Conservation (phyloP, 1,140 invertebrate genomes). For the Bombus sylvicola region DNA sequence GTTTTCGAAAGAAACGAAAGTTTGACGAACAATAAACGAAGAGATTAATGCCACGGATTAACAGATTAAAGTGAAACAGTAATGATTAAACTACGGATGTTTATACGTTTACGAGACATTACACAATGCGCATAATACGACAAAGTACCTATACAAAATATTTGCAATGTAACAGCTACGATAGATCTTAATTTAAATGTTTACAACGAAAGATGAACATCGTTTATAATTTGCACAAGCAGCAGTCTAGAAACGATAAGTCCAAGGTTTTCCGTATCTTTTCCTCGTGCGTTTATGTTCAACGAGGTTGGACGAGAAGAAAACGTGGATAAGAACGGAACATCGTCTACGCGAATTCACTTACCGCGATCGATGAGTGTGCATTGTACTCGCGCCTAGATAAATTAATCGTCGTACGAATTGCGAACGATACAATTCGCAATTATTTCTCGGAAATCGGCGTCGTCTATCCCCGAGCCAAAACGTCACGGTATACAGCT, state of each 20-base stretch:
- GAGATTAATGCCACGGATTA: neutral
- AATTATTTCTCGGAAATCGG: slow-evolving; percentile 30
- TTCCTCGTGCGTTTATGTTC: neutral
- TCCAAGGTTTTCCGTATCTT: neutral
- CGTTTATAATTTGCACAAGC: no score
- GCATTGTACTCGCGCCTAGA: slow-evolving; percentile 22
- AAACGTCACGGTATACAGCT: slow-evolving; percentile 6
- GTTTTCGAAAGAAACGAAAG: neutral
- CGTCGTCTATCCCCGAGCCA: neutral
- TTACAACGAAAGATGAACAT: no score
- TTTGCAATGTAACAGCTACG: no score
- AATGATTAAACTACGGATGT: neutral
- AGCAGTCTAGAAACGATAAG: no score
- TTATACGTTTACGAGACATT: neutral
- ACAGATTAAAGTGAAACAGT: neutral
- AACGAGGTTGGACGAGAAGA: neutral
- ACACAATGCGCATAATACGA: neutral
- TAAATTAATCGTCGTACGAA: slow-evolving; percentile 45
- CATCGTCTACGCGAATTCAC: neutral
- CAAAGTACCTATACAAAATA: neutral
- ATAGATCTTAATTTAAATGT: no score
- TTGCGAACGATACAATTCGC: slow-evolving; percentile 14
- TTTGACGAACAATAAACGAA: neutral
- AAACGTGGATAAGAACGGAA: neutral
- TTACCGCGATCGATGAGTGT: slow-evolving; percentile 14